Conservation (phyloP, 2,797 vertebrate genomes). For the Spinibarbus caldwelli region DNA sequence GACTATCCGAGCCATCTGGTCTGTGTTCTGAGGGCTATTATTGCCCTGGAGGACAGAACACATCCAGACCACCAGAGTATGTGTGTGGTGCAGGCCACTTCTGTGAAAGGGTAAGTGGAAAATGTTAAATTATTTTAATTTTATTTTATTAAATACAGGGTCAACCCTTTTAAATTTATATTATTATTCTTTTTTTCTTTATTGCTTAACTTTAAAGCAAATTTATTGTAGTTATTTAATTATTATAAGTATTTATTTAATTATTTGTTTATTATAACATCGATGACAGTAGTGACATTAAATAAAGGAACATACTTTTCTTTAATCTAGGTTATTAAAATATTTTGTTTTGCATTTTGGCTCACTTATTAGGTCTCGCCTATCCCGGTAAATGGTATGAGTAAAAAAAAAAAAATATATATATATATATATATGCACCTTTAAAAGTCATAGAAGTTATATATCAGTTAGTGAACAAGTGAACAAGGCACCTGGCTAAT, state of each 20-base stretch:
- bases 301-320: background rate
- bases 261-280: background rate
- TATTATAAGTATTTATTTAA: background rate
- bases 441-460: background rate
- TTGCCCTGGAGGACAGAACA: constrained; percentile 82
- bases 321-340: background rate
- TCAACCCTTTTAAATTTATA: background rate
- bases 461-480: background rate
- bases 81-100: constrained; percentile 76
- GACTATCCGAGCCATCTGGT: constrained; percentile 77
- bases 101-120: constrained; percentile 74
- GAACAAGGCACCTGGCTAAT: background rate
- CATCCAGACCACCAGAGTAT: constrained; percentile 70
- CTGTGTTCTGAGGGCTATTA: constrained; percentile 82
- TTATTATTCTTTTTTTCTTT: background rate
- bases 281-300: background rate
- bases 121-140: background rate
- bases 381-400: background rate
- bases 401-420: no score
- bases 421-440: no score
- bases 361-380: no score
- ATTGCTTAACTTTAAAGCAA: no score
- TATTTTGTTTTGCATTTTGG: background rate
- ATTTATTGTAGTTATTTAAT: no score
- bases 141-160: background rate